phyloP scores from a whole-genome alignment of 2,797 vertebrate species.

The Peromyscus nudipes region DNA sequence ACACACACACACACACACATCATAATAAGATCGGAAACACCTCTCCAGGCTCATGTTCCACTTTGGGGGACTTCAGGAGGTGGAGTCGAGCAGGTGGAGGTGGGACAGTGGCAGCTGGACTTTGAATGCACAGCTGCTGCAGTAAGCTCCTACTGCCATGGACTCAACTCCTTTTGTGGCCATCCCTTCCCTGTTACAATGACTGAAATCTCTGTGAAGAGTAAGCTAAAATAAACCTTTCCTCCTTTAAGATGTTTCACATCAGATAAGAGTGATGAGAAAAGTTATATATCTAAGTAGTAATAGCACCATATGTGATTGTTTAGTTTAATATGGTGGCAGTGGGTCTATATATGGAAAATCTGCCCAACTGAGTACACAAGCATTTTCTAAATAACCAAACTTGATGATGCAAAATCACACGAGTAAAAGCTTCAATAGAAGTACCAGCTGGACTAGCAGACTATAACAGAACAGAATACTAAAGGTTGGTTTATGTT shows the following conservation, averaged over 20 bases:
- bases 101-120: background rate
- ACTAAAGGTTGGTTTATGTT: background rate
- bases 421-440: background rate
- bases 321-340: background rate
- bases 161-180: background rate
- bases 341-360: background rate
- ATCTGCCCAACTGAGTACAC: background rate
- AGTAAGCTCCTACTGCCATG: background rate
- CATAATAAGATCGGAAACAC: background rate
- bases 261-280: background rate
- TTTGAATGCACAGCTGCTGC: background rate
- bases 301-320: background rate
- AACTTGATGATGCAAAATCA: constrained; percentile 7
- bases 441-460: background rate
- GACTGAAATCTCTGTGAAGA: background rate
- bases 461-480: background rate
- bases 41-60: background rate
- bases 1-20: background rate
- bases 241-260: background rate
- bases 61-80: background rate
- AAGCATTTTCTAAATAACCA: constrained; percentile 40
- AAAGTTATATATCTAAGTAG: background rate
- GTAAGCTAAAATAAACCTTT: background rate
- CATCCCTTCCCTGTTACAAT: background rate
- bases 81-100: background rate